A percentile compares a stretch with the other conserved stretches of the same genome.
Evolutionary conservation across 1,140 invertebrate genomes (phyloP).

Genomic region (Cotesia glomerata): DNA sequence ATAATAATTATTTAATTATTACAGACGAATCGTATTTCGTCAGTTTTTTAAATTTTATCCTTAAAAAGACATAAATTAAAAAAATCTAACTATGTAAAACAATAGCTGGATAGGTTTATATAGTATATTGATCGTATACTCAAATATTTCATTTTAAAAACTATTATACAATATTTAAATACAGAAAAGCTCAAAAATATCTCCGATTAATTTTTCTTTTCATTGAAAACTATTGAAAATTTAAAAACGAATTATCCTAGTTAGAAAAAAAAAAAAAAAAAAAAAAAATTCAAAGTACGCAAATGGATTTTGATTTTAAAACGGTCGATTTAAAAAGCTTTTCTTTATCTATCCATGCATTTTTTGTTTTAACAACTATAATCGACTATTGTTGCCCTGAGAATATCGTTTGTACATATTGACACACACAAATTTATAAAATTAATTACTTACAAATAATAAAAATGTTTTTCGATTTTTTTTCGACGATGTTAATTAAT

Average conservation of each 20-base stretch:
- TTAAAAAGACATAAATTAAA: too few relatives aligned
- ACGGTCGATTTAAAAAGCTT: not conserved
- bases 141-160: conserved; percentile 6
- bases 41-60: too few relatives aligned
- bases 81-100: too few relatives aligned
- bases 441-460: too few relatives aligned
- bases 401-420: conserved; percentile 36
- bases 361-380: not conserved
- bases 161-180: conserved; percentile 1
- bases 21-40: too few relatives aligned
- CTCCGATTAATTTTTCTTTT: not conserved
- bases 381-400: conserved; percentile 36
- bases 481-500: not conserved
- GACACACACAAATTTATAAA: not conserved
- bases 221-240: not conserved
- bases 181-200: conserved; percentile 25
- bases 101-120: conserved; percentile 27
- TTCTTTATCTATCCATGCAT: not conserved
- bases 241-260: not conserved
- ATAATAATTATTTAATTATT: too few relatives aligned
- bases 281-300: too few relatives aligned
- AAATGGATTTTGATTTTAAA: not conserved
- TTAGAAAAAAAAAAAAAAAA: too few relatives aligned
- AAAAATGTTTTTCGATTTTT: not conserved
- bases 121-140: conserved; percentile 31